Evolutionary conservation across 2,113 vertebrate species (phyloP), one percentile per base, ranked within the genome.

Genomic region (Suricata suricatta): DNA sequence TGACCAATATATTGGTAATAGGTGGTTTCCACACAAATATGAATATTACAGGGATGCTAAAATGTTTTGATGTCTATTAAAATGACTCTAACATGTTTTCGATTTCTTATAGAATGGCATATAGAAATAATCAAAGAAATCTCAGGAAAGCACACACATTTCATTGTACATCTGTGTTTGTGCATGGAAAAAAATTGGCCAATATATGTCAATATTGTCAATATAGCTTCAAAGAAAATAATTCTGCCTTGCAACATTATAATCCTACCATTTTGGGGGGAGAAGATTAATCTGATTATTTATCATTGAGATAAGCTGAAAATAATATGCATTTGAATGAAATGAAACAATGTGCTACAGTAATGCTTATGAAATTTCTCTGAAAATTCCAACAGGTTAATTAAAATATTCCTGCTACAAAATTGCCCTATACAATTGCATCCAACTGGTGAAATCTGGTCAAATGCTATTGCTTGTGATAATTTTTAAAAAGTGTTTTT

Each of bases 141-240:
- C 77, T 97, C 96, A 95, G 98, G 98, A 98, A 98, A 98, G 98
- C 97, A 98, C 98, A 98, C 98, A 98, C 97, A 98, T 98, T 98
- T 97, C 98, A 98, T 98, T 96, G 97, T 98, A 98, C 97, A 97
- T 96, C 95, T 98, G 98, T 98, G 98, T 98, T 98, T 94, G 93
- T 98, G 97, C 98, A 98, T 97, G 96, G 64, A 95, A 96, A 93
- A 97, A 89, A 92, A 64, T 80, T 93, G 52, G 80, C 90, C 96
- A 95, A 80, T 90, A 77, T 96, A 74, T 90, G 92, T 97, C 95
- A 87, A 64, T 95, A 86, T 66, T 96, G 79, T 92, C 87, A 69
- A 94, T 90, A 92, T 54, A 96, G 60, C 76, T 47, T 97, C 94
- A 94, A 91, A 93, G 90, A 97, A 96, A 90, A 96, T 72, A 96